Evolutionary conservation across 2,797 vertebrate genomes (phyloP).

Genomic region (Sitta carolinensis): DNA sequence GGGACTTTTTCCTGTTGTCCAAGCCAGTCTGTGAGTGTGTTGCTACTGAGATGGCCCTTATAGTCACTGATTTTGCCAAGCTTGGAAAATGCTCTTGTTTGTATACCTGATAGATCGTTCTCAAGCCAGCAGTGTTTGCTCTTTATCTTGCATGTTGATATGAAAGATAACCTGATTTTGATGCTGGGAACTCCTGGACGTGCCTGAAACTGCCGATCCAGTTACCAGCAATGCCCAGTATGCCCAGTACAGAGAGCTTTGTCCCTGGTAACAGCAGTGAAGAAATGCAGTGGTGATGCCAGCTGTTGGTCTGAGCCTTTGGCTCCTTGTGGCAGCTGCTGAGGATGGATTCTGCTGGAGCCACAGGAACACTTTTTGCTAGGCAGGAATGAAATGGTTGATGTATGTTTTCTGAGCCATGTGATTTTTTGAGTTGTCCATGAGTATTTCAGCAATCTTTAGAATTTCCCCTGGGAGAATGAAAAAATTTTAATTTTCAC

Average conservation of each 20-base stretch:
- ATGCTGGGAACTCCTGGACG: background rate
- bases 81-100: background rate
- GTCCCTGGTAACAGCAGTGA: fast-evolving
- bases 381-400: background rate
- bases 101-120: background rate
- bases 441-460: background rate
- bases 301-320: background rate
- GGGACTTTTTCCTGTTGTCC: background rate
- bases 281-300: background rate
- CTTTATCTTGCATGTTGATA: background rate
- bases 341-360: background rate
- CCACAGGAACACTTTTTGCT: background rate
- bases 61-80: background rate
- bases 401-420: background rate
- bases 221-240: background rate
- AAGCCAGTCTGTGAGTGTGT: background rate
- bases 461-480: background rate
- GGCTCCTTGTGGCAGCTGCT: background rate
- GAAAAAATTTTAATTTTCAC: background rate
- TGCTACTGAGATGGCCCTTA: background rate
- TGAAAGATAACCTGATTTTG: background rate
- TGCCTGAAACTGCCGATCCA: background rate
- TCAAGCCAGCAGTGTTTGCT: background rate
- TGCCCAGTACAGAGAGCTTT: background rate
- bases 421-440: background rate